Conservation (phyloP, 1,140 invertebrate species). For the Eupristina koningsbergeri region DNA sequence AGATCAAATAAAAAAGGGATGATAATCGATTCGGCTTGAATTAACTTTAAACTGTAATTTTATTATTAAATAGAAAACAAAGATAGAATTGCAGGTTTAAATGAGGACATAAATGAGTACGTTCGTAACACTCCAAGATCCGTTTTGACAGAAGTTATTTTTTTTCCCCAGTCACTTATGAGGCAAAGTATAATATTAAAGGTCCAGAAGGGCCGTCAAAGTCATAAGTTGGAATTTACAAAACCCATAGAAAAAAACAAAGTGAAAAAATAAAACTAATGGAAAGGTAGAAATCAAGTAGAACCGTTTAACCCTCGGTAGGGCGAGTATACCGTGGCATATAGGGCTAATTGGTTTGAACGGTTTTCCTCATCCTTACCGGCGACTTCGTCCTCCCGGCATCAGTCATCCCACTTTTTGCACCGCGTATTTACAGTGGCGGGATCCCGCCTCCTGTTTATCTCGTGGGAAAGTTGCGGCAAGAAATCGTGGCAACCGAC, state of each 20-base stretch:
- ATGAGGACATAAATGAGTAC: neutral
- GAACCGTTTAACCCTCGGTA: neutral
- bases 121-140: neutral
- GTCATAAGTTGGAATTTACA: neutral
- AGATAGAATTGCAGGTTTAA: neutral
- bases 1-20: too few species aligned
- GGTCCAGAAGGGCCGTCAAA: neutral
- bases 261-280: neutral
- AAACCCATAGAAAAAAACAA: neutral
- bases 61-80: too few species aligned
- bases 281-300: neutral
- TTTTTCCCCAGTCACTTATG: neutral
- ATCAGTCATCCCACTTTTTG: conserved; percentile 10
- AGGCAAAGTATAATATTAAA: neutral
- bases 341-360: conserved; percentile 33
- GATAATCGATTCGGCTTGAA: too few species aligned
- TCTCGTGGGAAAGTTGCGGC: conserved; percentile 61
- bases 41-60: too few species aligned
- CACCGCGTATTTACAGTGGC: conserved; percentile 27
- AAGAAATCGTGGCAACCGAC: conserved; percentile 54
- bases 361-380: conserved; percentile 31
- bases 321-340: neutral
- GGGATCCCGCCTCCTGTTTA: conserved; percentile 22
- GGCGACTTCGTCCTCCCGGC: neutral
- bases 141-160: neutral